Percentiles rank a stretch among this genome's conserved stretches.
Evolutionary conservation across 2,797 vertebrate genomes (phyloP).

Genomic region (Melanotaenia pygmaea): DNA sequence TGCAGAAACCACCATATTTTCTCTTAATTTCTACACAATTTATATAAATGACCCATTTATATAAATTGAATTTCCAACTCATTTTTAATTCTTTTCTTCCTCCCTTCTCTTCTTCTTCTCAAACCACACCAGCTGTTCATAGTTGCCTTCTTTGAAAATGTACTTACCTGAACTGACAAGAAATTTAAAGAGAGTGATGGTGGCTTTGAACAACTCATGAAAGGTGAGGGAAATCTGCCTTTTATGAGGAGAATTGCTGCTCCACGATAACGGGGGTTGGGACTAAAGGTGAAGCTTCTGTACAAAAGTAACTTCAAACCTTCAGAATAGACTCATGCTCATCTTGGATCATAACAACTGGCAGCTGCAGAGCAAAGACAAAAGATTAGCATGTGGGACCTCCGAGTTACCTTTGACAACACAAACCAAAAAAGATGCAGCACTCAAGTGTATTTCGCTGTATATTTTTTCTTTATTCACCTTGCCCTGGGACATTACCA

Average conservation of each 20-base stretch:
- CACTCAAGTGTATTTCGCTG: conserved; percentile 50
- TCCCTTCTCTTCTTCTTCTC: conserved; percentile 22
- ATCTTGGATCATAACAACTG: conserved; percentile 57
- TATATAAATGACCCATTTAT: neutral
- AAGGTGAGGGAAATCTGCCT: conserved; percentile 71
- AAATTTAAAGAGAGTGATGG: conserved; percentile 72
- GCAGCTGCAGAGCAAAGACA: conserved; percentile 44
- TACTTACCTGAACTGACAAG: conserved; percentile 76
- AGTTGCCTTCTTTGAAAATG: conserved; percentile 73
- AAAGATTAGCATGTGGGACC: conserved; percentile 33
- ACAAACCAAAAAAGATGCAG: conserved; percentile 47
- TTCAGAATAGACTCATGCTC: conserved; percentile 38
- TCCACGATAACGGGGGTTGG: conserved; percentile 44
- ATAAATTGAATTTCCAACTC: conserved; percentile 1
- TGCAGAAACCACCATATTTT: conserved; percentile 1
- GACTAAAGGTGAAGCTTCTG: conserved; percentile 57
- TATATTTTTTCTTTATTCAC: conserved; percentile 7
- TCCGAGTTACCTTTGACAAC: conserved; percentile 50
- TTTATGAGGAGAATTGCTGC: conserved; percentile 64
- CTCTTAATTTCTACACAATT: neutral
- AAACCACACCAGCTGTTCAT: conserved; percentile 40
- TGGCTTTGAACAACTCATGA: conserved; percentile 76
- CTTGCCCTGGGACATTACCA: conserved; percentile 52
- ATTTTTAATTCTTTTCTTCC: conserved; percentile 19
- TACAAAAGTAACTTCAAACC: conserved; percentile 68